phyloP scores from a whole-genome alignment of 2,113 vertebrate genomes.

The Cheilinus undulatus region DNA sequence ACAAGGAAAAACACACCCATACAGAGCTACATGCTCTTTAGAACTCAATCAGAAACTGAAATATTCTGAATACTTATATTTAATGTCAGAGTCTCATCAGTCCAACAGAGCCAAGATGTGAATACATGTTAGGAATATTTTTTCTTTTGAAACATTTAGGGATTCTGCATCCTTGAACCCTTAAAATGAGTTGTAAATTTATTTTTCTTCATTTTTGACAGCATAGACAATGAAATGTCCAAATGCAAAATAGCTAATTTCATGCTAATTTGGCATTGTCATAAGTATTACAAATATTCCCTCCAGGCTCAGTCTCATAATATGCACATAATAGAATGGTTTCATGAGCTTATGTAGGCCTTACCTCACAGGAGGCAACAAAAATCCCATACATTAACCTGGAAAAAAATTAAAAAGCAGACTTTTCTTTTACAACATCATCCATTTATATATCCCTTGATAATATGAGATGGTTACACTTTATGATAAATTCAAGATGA shows the following conservation, averaged over 20 bases:
- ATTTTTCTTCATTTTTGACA: not conserved
- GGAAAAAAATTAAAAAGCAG: not conserved
- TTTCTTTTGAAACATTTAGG: not conserved
- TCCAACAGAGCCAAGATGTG: too few relatives aligned
- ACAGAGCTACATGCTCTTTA: not conserved
- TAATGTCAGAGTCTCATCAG: not conserved
- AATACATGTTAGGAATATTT: not conserved
- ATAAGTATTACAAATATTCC: conserved; percentile 10
- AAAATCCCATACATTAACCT: not conserved
- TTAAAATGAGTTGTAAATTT: not conserved
- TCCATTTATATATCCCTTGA: too few relatives aligned
- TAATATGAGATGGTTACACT: too few relatives aligned
- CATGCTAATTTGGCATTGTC: conserved; percentile 33
- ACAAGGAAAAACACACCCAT: too few relatives aligned
- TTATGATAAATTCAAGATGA: too few relatives aligned
- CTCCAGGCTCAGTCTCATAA: not conserved
- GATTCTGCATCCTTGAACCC: not conserved
- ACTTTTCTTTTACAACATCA: not conserved
- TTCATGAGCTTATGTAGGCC: not conserved
- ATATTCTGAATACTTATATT: not conserved
- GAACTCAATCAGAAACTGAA: not conserved
- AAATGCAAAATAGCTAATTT: conserved; percentile 15
- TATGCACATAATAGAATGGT: not conserved
- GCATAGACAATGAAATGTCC: conserved; percentile 3
- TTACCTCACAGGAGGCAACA: not conserved